phyloP scores from a whole-genome alignment of 2,888 invertebrate species.

The Blera fallax region DNA sequence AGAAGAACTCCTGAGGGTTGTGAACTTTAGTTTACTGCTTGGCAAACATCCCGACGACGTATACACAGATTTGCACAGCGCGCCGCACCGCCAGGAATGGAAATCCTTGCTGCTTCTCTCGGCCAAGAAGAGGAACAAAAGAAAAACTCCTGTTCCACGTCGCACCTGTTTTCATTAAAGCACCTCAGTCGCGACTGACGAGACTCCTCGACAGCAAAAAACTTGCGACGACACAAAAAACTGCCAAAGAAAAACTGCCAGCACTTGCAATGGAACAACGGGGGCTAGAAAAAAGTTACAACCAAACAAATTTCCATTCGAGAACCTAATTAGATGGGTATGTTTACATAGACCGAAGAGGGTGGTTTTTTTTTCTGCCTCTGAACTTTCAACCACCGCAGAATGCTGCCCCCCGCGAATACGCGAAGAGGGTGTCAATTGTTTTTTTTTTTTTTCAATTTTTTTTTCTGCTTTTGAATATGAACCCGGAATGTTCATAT shows the following conservation, averaged over 20 bases:
- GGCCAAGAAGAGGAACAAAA: conserved; percentile 70
- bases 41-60: conserved; percentile 63
- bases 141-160: conserved; percentile 71
- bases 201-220: conserved; percentile 77
- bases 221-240: conserved; percentile 71
- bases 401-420: conserved; percentile 33
- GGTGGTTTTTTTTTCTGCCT: conserved; percentile 47
- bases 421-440: conserved; percentile 67
- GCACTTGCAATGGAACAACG: conserved; percentile 63
- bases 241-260: conserved; percentile 68
- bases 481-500: conserved; percentile 61
- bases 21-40: conserved; percentile 72
- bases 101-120: conserved; percentile 62
- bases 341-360: conserved; percentile 67
- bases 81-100: conserved; percentile 40
- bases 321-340: conserved; percentile 72
- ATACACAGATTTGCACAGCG: conserved; percentile 52
- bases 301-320: conserved; percentile 72
- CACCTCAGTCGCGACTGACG: conserved; percentile 81
- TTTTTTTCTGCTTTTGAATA: conserved; percentile 50
- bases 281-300: conserved; percentile 63
- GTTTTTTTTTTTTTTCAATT: conserved; percentile 39
- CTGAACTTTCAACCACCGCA: conserved; percentile 64
- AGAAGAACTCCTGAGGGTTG: conserved; percentile 71
- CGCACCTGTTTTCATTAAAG: conserved; percentile 80